Base-by-base conservation (phyloP, 2,797 vertebrate species). In the Lithobates pipiens region DNA sequence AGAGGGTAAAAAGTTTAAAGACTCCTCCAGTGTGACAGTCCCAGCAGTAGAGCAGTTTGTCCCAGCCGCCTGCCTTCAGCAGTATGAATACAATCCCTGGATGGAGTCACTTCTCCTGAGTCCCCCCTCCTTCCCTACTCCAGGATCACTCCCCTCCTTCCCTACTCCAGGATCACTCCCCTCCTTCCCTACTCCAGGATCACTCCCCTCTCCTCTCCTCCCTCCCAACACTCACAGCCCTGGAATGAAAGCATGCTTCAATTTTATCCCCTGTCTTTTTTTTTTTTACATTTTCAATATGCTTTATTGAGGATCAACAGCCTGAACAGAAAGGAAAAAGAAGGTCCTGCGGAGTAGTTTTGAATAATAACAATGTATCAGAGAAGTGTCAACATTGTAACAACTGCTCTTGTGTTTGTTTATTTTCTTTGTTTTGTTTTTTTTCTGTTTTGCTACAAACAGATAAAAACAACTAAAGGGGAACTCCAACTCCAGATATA, bases 261-360 rank as follows among this genome's bases (percentile, higher is more conserved):
- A 61, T 63, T 85, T 72, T 85, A 79, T 70, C 23, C 16, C 44
- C 29, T 18, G 54, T 5, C 25, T n/a, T 75, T 76, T 79, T 75
- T 79, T 76, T 73, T 65, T 65, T 69, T 5, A 21, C n/a, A 36
- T 42, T 46, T 23, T 63, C 23, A 39, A 39, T 9, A 61, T 36
- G 15, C 85, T 86, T 77, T 86, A 82, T 83, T 86, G 75, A 54
- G 39, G 50, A 67, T 11, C 3, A 27, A 78, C 80, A 83, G n/a
- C 25, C 10, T 7, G 27, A 77, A 65, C 75, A 86, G 44, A 16
- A 13, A 11, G 32, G 32, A 44, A 27, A 25, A 68, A 25, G 15
- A 11, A 46, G 9, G 1, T 69, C 50, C n/a, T 70, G 3, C 0
- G 2, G 61, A 65, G n/a, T 10, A 18, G 5, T 61, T 73, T 39